phyloP scores from a whole-genome alignment of 2,113 vertebrate species.

The Tyto alba region DNA sequence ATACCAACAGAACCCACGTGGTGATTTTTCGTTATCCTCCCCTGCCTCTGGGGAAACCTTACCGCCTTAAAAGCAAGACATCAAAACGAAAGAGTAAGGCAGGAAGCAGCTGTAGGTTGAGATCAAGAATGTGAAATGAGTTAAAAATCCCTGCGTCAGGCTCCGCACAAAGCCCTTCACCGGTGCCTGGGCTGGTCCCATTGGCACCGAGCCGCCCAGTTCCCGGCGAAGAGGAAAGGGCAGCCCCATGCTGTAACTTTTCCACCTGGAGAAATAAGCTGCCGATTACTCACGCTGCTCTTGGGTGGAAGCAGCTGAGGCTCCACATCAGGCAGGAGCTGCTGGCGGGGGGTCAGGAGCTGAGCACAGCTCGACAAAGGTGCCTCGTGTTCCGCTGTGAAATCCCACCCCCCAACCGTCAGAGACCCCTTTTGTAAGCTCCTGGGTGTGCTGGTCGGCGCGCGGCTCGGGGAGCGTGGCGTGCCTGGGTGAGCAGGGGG shows the following conservation, averaged over 20 bases:
- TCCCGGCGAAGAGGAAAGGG: background rate
- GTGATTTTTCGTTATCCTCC: background rate
- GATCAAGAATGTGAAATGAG: background rate
- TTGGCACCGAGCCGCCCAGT: fast-evolving
- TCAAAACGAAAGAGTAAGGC: background rate
- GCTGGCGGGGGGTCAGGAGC: background rate
- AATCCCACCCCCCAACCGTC: background rate
- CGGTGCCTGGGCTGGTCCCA: background rate
- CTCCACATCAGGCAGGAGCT: background rate
- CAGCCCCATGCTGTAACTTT: background rate
- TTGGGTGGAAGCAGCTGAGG: background rate
- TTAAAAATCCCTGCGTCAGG: background rate
- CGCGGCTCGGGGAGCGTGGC: background rate
- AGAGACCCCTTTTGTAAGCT: background rate
- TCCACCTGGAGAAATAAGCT: background rate
- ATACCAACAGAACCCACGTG: fast-evolving
- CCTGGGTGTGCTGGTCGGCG: fast-evolving
- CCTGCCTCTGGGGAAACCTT: background rate
- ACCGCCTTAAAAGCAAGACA: background rate
- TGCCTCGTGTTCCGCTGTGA: background rate
- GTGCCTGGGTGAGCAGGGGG: background rate
- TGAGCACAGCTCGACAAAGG: background rate
- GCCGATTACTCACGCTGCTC: background rate
- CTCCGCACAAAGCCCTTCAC: background rate
- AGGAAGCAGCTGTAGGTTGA: background rate